Evolutionary conservation across 2,797 vertebrate genomes (phyloP), one percentile per base, ranked within the genome.

Genomic region (Sebastolobus altivelis): DNA sequence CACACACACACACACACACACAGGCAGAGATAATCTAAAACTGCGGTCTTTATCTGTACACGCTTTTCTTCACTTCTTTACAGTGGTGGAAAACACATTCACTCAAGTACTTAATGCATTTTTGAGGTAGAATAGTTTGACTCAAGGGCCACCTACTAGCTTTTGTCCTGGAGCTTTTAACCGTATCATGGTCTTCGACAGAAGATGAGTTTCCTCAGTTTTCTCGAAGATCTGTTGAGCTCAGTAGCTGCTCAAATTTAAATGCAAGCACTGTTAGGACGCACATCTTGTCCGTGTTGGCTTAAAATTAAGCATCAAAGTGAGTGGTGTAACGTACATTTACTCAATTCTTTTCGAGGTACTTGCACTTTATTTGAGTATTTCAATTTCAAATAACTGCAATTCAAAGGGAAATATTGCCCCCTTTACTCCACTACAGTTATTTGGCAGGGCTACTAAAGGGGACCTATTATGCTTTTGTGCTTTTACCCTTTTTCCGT

Each of bases 51-150:
- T 33, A 69, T 12, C 56, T 65, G 12, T 55, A 40, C n/a, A 35
- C 33, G 5, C 14, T 55, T 43, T 8, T 18, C n/a, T 70, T 35
- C 49, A 22, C 14, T 10, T 37, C 61, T 52, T 58, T 46, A 31
- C 31, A 62, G 49, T n/a, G 6, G 46, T 55, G 52, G 58, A 62
- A 79, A 81, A 72, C 52, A 35, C 29, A 54, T 40, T 46, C 13
- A 31, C 33, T 43, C 5, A 25, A 49, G 13, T 33, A 18, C 29
- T 33, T 35, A 4, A 69, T 33, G 49, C 27, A 65, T 35, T 22
- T 69, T 66, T 72, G 10, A 72, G 33, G 14, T 18, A 18, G 35
- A 22, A 13, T 11, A 27, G 20, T 75, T 54, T 49, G 8, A 29
- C 46, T 61, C 10, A 33, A 35, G 7, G 25, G 29, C 37, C 11